Evolutionary conservation across 2,113 vertebrate genomes (phyloP), one percentile per base, ranked within the genome.

Genomic region (Dasyprocta punctata): DNA sequence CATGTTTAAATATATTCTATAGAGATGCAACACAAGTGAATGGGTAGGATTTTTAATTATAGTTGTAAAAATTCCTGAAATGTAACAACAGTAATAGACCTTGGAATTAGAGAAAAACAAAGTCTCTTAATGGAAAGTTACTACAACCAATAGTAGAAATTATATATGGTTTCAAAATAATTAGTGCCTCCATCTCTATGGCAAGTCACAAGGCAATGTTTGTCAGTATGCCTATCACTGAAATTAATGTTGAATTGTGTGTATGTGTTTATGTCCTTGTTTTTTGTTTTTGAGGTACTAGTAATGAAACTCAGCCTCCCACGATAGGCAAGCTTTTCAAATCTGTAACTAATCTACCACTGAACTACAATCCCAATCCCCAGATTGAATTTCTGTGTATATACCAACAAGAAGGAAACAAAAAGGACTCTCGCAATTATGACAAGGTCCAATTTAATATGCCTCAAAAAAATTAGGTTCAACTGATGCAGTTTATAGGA

Each of bases 1-100:
- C 17, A 75, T 60, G 4, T 90, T 80, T 49, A 86, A 58, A 33
- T 96, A 30, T 36, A 38, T 93, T 94, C 52, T 96, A 4, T 2
- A 83, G 58, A 93, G 22, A 36, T 86, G 9, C 17, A 96, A 26
- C 41, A 58, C 12, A 6, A 80, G 54, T 67, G 41, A 86, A 78
- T 65, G 54, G 36, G 19, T 19, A 84, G 61, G 54, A 41, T 94
- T 97, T 95, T 96, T 63, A 95, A 86, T 86, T 89, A 41, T 6
- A 90, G 7, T 95, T 95, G 58, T 61, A 58, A 96, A 93, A 92
- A 81, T 83, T 60, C 73, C 36, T 95, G 86, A 96, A 94, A 89
- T 58, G 11, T 95, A 80, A 20, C 22, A 63, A 49, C n/a, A 97
- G 0, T 83, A 47, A 41, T 78, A 85, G 89, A 87, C n/a, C 33